Percentiles rank a stretch among this genome's conserved stretches.
Conservation (phyloP, 2,888 invertebrate species). For the Drosophila neoperkinsi region DNA sequence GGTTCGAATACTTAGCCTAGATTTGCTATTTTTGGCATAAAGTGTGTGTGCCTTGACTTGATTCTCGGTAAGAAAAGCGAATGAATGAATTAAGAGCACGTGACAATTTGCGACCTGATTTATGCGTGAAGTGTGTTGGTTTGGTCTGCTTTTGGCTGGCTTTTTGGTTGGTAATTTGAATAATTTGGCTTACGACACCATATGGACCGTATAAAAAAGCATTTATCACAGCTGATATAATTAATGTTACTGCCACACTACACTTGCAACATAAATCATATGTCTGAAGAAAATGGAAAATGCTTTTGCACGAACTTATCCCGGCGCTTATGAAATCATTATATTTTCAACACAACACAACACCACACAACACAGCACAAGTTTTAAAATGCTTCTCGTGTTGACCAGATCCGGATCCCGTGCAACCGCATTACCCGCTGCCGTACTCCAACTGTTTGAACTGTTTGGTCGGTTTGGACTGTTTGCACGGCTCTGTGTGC, state of each 20-base stretch:
- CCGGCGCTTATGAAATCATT: constrained; percentile 42
- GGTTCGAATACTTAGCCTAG: constrained; percentile 63
- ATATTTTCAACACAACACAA: constrained; percentile 14
- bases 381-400: constrained; percentile 33
- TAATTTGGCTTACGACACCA: constrained; percentile 50
- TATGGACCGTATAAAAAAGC: constrained; percentile 55
- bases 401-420: constrained; percentile 28
- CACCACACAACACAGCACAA: neutral
- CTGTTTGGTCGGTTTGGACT: constrained; percentile 23
- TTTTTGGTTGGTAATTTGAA: constrained; percentile 62
- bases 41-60: constrained; percentile 59
- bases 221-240: constrained; percentile 74
- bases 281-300: constrained; percentile 41
- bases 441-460: constrained; percentile 54
- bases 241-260: constrained; percentile 70
- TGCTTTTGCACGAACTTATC: constrained; percentile 32
- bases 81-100: constrained; percentile 77
- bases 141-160: constrained; percentile 16
- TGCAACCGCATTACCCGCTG: constrained; percentile 68
- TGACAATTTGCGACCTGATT: constrained; percentile 70
- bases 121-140: constrained; percentile 45
- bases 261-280: constrained; percentile 53
- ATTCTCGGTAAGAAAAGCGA: constrained; percentile 33
- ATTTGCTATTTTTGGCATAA: constrained; percentile 58
- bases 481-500: constrained; percentile 12